These are phyloP conservation scores for Mormyrops attenuatus DNA, from an alignment of 2,797 vertebrate genomes.

Conservation along the genomic window DNA sequence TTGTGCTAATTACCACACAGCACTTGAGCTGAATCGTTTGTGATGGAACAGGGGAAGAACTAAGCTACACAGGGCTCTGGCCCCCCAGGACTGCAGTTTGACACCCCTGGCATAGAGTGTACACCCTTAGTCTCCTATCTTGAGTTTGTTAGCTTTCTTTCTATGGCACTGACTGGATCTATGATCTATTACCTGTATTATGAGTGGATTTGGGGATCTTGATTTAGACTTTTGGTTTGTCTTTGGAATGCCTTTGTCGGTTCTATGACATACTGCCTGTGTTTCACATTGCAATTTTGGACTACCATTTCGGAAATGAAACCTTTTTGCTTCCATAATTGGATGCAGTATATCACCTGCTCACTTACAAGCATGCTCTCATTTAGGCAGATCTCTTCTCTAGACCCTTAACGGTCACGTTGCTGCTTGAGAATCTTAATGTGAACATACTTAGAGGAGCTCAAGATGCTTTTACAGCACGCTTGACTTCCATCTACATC, in stretches of 20 bases:
- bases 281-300: background rate
- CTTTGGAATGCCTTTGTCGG: background rate
- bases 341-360: background rate
- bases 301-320: background rate
- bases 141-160: background rate
- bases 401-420: background rate
- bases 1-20: background rate
- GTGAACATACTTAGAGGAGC: background rate
- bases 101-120: background rate
- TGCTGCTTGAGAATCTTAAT: background rate
- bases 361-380: background rate
- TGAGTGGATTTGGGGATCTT: background rate
- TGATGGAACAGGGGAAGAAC: background rate
- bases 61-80: background rate
- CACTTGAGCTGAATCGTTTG: background rate
- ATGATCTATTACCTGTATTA: background rate
- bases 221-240: background rate
- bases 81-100: background rate
- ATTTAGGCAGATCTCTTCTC: background rate
- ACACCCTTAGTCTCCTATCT: background rate
- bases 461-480: background rate
- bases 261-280: background rate
- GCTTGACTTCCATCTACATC: background rate
- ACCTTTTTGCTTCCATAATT: background rate
- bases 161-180: background rate